Conservation (phyloP, 2,888 invertebrate genomes). For the Harpalus rubripes region DNA sequence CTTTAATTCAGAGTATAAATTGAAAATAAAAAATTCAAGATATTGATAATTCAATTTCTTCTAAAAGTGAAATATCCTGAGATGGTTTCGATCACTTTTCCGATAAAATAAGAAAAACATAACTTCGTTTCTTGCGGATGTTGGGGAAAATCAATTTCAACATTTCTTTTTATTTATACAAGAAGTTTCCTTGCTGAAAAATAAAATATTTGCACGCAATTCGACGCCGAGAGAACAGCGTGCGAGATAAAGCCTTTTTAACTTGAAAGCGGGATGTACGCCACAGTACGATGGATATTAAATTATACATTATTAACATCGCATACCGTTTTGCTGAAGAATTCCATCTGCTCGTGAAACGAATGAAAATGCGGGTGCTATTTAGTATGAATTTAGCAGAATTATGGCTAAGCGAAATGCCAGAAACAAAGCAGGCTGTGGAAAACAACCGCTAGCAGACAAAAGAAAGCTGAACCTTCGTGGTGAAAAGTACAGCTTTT, state of each 20-base stretch:
- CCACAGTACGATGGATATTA: constrained; percentile 7
- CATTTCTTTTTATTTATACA: constrained; percentile 3
- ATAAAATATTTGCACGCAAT: constrained; percentile 31
- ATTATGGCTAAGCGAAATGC: neutral
- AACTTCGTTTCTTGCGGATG: constrained; percentile 5
- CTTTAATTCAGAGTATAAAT: neutral
- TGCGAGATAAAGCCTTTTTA: neutral
- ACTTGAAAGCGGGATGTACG: neutral
- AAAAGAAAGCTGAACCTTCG: neutral
- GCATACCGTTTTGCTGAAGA: constrained; percentile 25
- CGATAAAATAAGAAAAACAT: neutral
- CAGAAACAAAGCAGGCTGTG: neutral
- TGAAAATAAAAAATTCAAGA: neutral
- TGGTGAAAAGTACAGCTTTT: neutral
- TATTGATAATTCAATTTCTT: neutral
- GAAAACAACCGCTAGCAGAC: neutral
- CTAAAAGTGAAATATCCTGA: constrained; percentile 1
- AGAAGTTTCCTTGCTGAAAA: constrained; percentile 2
- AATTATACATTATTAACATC: constrained; percentile 44
- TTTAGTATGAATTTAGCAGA: constrained; percentile 16
- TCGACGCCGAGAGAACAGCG: neutral
- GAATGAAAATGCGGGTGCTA: constrained; percentile 29
- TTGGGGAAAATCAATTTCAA: constrained; percentile 2
- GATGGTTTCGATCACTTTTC: constrained; percentile 5
- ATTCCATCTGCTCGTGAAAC: constrained; percentile 10